Conservation (phyloP, 2,888 invertebrate genomes). For the Pantelozetes paolii region DNA sequence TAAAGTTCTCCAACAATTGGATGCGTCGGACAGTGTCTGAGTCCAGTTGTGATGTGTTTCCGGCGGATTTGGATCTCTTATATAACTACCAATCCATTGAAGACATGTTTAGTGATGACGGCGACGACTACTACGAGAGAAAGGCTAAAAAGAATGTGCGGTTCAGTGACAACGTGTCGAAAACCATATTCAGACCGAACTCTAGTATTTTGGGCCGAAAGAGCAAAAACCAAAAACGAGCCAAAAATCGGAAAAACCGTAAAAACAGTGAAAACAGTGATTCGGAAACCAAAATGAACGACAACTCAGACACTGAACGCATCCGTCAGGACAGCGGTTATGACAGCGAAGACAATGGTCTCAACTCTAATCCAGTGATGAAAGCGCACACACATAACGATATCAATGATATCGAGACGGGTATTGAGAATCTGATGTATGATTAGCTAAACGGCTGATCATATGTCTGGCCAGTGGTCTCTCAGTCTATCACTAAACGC, state of each 20-base stretch:
- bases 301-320: neutral
- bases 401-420: constrained; percentile 13
- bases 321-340: constrained; percentile 38
- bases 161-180: constrained; percentile 36
- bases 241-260: constrained; percentile 25
- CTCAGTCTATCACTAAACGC: no score
- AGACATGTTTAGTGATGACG: constrained; percentile 26
- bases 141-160: constrained; percentile 42
- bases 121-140: neutral
- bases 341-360: constrained; percentile 31
- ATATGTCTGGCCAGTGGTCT: no score
- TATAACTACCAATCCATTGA: constrained; percentile 7
- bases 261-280: neutral
- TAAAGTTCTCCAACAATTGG: constrained; percentile 35
- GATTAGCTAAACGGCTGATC: neutral
- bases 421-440: neutral
- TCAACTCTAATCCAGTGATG: no score
- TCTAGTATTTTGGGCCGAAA: constrained; percentile 40
- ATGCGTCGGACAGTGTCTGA: constrained; percentile 36
- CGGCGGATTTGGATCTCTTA: constrained; percentile 4
- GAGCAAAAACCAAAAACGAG: constrained; percentile 36
- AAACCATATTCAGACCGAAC: constrained; percentile 36
- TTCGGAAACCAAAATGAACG: neutral
- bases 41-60: constrained; percentile 30
- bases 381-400: no score